phyloP scores from a whole-genome alignment of 2,888 invertebrate species.

The Campoletis raptor region DNA sequence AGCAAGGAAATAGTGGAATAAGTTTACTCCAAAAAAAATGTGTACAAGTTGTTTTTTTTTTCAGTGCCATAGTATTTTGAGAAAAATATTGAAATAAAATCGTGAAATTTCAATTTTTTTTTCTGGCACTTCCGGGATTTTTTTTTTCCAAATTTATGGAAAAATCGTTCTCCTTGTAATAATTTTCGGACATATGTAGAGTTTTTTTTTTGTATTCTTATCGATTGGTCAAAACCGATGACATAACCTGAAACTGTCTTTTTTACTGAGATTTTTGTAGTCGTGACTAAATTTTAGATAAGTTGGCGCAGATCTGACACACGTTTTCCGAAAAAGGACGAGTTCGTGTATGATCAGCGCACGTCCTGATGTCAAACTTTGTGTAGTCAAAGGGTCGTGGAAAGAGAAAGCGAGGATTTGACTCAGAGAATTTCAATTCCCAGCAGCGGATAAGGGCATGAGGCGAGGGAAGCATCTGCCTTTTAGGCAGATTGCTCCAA shows the following conservation, averaged over 20 bases:
- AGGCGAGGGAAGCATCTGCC: constrained; percentile 5
- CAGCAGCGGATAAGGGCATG: not conserved
- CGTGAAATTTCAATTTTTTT: not conserved
- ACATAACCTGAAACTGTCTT: not conserved
- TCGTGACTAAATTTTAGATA: constrained; percentile 17
- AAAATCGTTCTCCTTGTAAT: not conserved
- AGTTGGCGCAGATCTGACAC: constrained; percentile 3
- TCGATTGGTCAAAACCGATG: not conserved
- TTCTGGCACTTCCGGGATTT: not conserved
- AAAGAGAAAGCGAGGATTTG: constrained; percentile 4
- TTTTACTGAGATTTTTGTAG: not conserved
- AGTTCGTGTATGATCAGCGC: constrained; percentile 24
- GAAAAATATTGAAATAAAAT: not conserved
- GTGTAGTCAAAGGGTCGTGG: constrained; percentile 6
- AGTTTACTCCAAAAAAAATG: not conserved
- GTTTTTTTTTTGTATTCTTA: not conserved
- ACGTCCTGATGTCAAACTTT: constrained; percentile 7
- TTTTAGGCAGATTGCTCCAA: constrained; percentile 27
- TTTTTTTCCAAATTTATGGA: not conserved
- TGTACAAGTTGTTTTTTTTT: not conserved
- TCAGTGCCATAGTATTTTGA: not conserved
- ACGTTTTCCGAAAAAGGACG: not conserved
- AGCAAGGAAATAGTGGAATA: not conserved
- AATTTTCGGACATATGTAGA: not conserved
- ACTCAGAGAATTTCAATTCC: constrained; percentile 29